Evolutionary conservation across 2,797 vertebrate species (phyloP).

Genomic region (Silurus lanzhouensis): DNA sequence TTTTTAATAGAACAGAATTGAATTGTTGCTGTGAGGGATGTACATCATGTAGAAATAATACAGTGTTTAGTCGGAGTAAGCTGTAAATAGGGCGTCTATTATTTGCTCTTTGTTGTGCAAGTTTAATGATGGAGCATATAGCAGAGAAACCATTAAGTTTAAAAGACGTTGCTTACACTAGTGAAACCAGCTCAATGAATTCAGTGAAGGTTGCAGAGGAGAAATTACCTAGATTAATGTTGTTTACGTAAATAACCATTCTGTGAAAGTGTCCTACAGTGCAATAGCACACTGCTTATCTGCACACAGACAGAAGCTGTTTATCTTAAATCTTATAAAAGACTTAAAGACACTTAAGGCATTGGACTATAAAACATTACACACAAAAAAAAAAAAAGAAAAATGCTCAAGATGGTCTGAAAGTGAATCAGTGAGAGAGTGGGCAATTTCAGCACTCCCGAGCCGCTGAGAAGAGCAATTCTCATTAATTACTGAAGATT

Average conservation of each 20-base stretch:
- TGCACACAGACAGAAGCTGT: slow-evolving; percentile 24
- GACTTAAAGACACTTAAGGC: slow-evolving; percentile 16
- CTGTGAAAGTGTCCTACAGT: slow-evolving; percentile 34
- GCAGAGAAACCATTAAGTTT: slow-evolving; percentile 17
- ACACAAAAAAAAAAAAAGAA: neutral
- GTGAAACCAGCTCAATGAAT: neutral
- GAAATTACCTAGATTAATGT: slow-evolving; percentile 38
- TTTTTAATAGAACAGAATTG: neutral
- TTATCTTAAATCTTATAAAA: slow-evolving; percentile 34
- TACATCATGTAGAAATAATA: neutral
- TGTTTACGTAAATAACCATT: slow-evolving; percentile 41
- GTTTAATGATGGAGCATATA: slow-evolving; percentile 24
- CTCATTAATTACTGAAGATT: slow-evolving; percentile 48
- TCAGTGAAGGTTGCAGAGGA: slow-evolving; percentile 10
- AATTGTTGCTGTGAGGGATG: too few relatives aligned
- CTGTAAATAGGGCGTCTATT: neutral
- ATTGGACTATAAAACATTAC: neutral
- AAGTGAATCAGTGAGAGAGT: slow-evolving; percentile 33
- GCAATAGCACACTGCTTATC: slow-evolving; percentile 19
- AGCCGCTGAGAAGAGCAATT: slow-evolving; percentile 34
- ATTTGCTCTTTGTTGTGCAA: neutral
- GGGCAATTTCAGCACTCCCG: slow-evolving; percentile 37
- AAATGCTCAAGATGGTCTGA: slow-evolving; percentile 26
- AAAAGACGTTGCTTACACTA: slow-evolving; percentile 20
- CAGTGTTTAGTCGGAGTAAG: neutral